Percentiles rank a stretch among this genome's conserved stretches.
These are phyloP conservation scores for Platalea minor DNA, from an alignment of 2,797 vertebrate genomes.

Conservation along the genomic window DNA sequence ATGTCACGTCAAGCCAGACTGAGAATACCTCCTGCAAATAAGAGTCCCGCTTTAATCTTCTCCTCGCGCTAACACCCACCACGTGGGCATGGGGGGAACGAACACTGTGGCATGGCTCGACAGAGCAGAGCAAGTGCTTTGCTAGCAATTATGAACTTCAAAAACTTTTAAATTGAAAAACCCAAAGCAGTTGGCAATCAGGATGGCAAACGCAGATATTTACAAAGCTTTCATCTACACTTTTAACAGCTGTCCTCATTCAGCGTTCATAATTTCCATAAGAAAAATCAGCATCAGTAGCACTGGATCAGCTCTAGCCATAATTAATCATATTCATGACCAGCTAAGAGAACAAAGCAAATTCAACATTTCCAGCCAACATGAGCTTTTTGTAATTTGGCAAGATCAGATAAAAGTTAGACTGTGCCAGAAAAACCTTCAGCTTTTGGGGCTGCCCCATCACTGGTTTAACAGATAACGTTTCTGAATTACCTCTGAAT, in stretches of 20 bases:
- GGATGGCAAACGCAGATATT: background rate
- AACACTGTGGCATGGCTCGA: rapidly evolving
- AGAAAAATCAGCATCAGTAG: background rate
- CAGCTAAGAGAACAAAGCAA: background rate
- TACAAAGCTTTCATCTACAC: background rate
- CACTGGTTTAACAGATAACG: background rate
- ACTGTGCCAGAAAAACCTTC: background rate
- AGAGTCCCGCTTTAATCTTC: background rate
- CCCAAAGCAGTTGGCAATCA: background rate
- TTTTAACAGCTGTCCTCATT: background rate
- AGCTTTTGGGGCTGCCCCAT: background rate
- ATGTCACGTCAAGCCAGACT: background rate
- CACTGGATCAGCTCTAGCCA: background rate
- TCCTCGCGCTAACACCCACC: background rate
- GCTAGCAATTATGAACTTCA: background rate
- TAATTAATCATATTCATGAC: background rate
- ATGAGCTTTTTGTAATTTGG: background rate
- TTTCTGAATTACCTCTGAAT: background rate
- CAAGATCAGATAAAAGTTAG: background rate
- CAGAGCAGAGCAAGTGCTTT: background rate
- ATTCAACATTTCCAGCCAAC: background rate
- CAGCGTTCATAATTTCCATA: background rate
- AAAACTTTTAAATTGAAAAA: background rate
- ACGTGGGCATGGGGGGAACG: rapidly evolving
- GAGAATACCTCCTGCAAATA: background rate